Evolutionary conservation across 2,113 vertebrate species (phyloP), one percentile per base, ranked within the genome.

Genomic region (Lamprologus ornatipinnis): DNA sequence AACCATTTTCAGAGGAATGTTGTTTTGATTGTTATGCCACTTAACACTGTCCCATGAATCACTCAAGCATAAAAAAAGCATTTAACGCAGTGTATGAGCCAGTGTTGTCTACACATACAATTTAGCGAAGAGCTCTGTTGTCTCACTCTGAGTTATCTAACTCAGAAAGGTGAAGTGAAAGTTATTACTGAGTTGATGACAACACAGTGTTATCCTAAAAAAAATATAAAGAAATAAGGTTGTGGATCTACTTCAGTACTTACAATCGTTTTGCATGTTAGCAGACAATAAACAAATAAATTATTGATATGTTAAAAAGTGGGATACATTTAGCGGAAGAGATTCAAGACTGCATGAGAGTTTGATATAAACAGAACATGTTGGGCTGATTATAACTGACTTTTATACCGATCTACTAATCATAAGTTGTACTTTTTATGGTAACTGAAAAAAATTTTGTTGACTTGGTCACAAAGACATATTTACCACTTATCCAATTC

Each of bases 391-490:
- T 35, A 65, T 35, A 65, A 65, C 60, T 6, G 31, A 19, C 58
- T 40, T n/a, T 40, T 23, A 68, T 14, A 23, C 63, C 4, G 5
- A 40, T 68, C n/a, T 23, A 70, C 13, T 42, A 42, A 70, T 42
- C 2, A 42, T 8, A 68, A 21, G 33, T 5, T 21, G 7, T 68
- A 40, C 33, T 37, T 68, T 21, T 40, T 40, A 68, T 68, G 63
- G 33, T 40, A 68, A 40, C 12, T 68, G 63, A 68, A 8, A 14
- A 1, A 0, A 0, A 1, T 14, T 65, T 40, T 42, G 35, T 21
- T 68, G 63, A 45, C 40, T 45, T 26, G 21, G 68, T 73, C 40
- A 47, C 68, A 75, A 75, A 47, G 8, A 73, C 40, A 17, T 28
- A 40, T 40, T 40, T 65, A 37, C 19, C 33, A 15, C 65, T 70